Base-by-base conservation (phyloP, 1,140 invertebrate genomes). In the Hirudo medicinalis region DNA sequence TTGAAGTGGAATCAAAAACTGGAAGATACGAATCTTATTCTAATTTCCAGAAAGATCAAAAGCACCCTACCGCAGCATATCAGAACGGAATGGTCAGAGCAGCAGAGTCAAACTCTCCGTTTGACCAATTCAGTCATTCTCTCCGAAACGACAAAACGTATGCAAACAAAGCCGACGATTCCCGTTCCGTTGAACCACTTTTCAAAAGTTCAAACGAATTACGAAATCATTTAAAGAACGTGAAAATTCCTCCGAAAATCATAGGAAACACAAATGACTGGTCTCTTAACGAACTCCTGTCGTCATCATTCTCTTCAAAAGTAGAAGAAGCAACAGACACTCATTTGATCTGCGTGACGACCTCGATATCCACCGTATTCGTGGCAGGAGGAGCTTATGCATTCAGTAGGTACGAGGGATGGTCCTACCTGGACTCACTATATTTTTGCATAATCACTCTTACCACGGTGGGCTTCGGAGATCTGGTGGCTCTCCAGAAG, bases 391-490 rank as follows among this genome's bases (percentile, higher is more conserved):
- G 95, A 63, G 95, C 96, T 1, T 91, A 91, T 0, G 92, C 93
- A 0, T 99, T 99, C 82, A 91, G 91, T 8, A 85, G 88, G 40
- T 97, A 96, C 78, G 96, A 99, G 80, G 89, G 90, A 2, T 99
- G 96, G 96, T 89, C 89, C 72, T 98, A 97, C 80, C 94, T 98
- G 78, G 94, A 99, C 80, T 92, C 92, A 70, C 91, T 99, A 76
- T 99, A 99, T 82, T 99, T 99, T 80, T 99, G 95, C 80, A 98
- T 99, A 81, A 94, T 97, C 67, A 99, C 95, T 0, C 83, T 99
- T 43, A 98, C 95, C 0, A 99, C 94, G 22, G 97, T 99, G 75
- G 91, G 90, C 54, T 86, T 87, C 76, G 87, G 87, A n/a, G 87
- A 88, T 76, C 87, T 85, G 78, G 87, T 88, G 17, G 85, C 85